phyloP scores from a whole-genome alignment of 37 sponge, comb jelly and placozoan genomes.

The Beroe ovata region DNA sequence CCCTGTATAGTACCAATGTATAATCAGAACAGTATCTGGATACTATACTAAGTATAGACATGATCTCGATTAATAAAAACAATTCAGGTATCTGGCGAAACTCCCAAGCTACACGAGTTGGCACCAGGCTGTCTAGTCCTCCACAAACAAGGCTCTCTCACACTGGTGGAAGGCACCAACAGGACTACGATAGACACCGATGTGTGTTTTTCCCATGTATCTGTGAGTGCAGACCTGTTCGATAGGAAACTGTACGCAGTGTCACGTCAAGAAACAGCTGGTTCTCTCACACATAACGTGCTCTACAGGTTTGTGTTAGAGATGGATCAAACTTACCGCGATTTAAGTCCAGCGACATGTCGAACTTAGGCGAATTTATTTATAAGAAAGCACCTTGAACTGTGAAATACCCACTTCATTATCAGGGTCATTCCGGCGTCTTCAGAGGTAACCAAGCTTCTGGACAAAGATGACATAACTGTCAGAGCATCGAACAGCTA shows the following conservation, averaged over 20 bases:
- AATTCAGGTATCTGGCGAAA: background rate
- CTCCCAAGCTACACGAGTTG: background rate
- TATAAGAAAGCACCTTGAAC: too few relatives aligned
- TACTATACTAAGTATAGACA: too few relatives aligned
- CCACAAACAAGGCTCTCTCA: background rate
- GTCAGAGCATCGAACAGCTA: background rate
- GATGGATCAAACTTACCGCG: too few relatives aligned
- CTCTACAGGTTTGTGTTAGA: too few relatives aligned
- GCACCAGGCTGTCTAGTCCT: background rate
- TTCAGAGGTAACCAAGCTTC: background rate
- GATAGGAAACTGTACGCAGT: background rate
- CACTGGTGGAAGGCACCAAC: too few relatives aligned
- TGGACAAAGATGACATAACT: background rate
- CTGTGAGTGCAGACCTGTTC: slow-evolving; percentile 12
- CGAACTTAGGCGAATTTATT: too few relatives aligned
- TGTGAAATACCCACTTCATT: too few relatives aligned
- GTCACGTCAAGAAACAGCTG: background rate
- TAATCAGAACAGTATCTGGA: too few relatives aligned
- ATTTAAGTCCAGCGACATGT: too few relatives aligned
- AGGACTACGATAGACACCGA: background rate
- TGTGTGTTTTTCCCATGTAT: background rate
- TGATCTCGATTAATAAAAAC: too few relatives aligned
- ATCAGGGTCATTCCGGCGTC: too few relatives aligned
- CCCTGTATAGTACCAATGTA: too few relatives aligned
- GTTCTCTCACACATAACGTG: background rate